Evolutionary conservation across 2,888 invertebrate genomes (phyloP).

Genomic region (Anaspis maculata): DNA sequence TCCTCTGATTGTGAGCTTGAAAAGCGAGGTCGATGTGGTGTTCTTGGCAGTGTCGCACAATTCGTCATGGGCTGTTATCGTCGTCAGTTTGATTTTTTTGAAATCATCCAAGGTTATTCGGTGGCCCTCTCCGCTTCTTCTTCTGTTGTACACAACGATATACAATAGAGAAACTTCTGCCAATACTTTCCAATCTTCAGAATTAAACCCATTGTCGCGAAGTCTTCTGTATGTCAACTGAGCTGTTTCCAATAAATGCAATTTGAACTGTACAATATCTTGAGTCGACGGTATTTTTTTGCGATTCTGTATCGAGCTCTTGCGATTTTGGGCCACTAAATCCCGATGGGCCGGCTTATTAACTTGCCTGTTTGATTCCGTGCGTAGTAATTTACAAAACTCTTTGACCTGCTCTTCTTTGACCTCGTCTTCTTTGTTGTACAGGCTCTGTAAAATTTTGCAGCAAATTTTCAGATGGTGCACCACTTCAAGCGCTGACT

Average conservation of each 20-base stretch:
- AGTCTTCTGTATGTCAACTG: neutral
- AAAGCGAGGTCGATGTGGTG: too few relatives aligned
- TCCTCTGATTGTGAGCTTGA: neutral
- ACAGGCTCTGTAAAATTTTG: neutral
- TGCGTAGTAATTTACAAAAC: neutral
- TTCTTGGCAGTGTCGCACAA: neutral
- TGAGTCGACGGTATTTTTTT: neutral
- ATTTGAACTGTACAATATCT: neutral
- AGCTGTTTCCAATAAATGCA: neutral
- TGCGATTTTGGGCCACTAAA: neutral
- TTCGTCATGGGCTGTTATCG: neutral
- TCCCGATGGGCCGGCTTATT: neutral
- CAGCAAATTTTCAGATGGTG: neutral
- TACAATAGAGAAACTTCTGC: neutral
- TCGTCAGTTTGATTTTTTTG: neutral
- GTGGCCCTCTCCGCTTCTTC: neutral
- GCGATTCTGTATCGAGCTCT: neutral
- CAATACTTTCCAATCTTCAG: neutral
- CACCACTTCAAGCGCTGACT: neutral
- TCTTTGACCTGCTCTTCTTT: neutral
- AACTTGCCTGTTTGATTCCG: neutral
- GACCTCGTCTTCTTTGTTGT: neutral
- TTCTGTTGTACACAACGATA: neutral
- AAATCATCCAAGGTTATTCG: neutral
- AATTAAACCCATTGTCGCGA: neutral